These are phyloP conservation scores for Brachionus sp. DNA, from an alignment of 1,140 invertebrate species.

Conservation along the genomic window DNA sequence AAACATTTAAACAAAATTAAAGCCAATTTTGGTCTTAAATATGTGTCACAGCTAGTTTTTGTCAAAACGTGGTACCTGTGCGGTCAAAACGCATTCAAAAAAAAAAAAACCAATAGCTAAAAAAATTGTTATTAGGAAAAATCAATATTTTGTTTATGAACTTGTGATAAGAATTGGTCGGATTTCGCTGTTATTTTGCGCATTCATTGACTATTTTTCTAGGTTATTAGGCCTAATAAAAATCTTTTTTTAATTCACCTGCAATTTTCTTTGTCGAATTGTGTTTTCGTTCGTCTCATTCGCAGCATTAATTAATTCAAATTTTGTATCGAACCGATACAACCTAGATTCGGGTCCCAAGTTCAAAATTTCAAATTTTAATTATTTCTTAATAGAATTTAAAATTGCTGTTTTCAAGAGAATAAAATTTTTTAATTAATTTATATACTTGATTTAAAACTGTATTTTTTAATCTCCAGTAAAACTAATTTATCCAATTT, in stretches of 20 bases:
- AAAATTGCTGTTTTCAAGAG: conserved; percentile 23
- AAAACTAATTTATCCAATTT: not conserved
- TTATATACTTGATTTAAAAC: not conserved
- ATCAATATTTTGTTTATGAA: conserved; percentile 36
- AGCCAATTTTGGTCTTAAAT: not conserved
- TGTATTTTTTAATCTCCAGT: not conserved
- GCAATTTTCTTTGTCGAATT: not conserved
- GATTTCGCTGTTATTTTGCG: not conserved
- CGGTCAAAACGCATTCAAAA: not conserved
- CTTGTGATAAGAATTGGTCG: conserved; percentile 20
- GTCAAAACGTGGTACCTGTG: not conserved
- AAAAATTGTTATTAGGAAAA: not conserved
- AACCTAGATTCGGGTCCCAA: not conserved
- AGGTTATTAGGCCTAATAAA: conserved; percentile 22
- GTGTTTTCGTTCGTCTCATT: not conserved
- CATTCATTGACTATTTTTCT: conserved; percentile 11
- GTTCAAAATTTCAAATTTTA: conserved; percentile 43
- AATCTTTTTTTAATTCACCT: conserved; percentile 14
- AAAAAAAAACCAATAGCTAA: conserved; percentile 3
- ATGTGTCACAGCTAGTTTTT: conserved; percentile 26
- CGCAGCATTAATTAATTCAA: not conserved
- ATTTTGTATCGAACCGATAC: conserved; percentile 8
- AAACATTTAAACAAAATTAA: conserved; percentile 29
- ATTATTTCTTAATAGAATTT: not conserved
- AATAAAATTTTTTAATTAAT: not conserved